A percentile compares a stretch with the other conserved stretches of the same genome.
Evolutionary conservation across 2,113 vertebrate genomes (phyloP).

Genomic region (Pristiophorus japonicus): DNA sequence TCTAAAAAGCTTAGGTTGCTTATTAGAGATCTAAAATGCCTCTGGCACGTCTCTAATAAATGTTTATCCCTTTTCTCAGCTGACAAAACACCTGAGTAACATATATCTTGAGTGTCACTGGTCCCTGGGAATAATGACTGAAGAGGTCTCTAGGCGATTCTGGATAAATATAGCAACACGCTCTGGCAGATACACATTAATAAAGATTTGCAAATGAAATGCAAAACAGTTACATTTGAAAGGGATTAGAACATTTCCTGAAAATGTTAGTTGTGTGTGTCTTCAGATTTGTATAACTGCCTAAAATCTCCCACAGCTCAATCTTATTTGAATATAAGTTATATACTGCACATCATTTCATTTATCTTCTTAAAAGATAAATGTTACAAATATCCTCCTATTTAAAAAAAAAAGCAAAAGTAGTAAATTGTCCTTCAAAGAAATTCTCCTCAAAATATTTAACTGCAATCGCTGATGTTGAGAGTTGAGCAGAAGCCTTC

Average conservation of each 20-base stretch:
- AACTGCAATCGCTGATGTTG: not conserved
- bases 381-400: not conserved
- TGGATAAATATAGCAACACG: not conserved
- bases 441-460: not conserved
- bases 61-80: constrained; percentile 17
- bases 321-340: not conserved
- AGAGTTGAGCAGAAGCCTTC: not conserved
- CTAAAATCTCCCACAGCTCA: not conserved
- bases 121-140: not conserved
- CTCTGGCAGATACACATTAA: not conserved
- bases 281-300: not conserved
- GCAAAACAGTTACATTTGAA: not conserved
- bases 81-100: not conserved
- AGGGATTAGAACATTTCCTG: not conserved
- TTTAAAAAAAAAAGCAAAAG: not conserved
- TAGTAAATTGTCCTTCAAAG: not conserved
- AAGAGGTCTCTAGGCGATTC: not conserved
- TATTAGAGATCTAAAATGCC: not conserved
- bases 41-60: not conserved
- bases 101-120: not conserved
- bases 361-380: no score
- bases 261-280: not conserved
- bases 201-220: not conserved
- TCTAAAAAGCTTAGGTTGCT: not conserved
- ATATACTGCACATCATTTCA: constrained; percentile 2